Evolutionary conservation across 1,140 invertebrate species (phyloP), one percentile per base, ranked within the genome.

Genomic region (Calliphora vicina): DNA sequence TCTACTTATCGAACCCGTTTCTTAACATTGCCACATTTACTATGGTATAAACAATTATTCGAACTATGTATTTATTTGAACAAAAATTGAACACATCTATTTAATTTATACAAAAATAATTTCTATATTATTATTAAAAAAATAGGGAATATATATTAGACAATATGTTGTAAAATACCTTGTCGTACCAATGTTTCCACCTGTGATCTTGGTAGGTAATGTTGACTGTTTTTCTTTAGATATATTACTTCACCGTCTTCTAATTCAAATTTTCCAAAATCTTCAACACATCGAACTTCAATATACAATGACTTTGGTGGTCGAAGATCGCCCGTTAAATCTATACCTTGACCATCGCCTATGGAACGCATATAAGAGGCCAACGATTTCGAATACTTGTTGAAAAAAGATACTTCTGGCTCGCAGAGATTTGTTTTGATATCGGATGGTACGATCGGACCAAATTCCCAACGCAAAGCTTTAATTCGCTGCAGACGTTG

Each of bases 261-360:
- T 17, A 98, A 92, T 91, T 99, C 98, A 88, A 98, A 94, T 91
- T 97, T 97, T 0, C 98, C 98, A 92, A 97, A 98, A 91, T 99
- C 97, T 71, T 93, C 91, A 27, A 98, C 87, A 90, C 97, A 98
- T 42, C 96, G 92, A 1, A 99, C 97, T 93, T 99, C 97, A 83
- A 99, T 95, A 88, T 96, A 98, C 15, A 99, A 91, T 13, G 95
- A 95, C 90, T 99, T 99, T 1, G 98, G 98, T 82, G 98, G 98
- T 74, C 95, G 94, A n/a, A 96, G 91, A 91, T 99, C 95, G 84
- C 96, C 94, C 25, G 96, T 96, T 9, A 99, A 92, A 91, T 99
- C 97, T 73, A 99, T 92, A 8, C 96, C 96, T 84, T 93, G 92
- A 85, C 94, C 92, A 84, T 95, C 94, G 12, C 97, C 97, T 84